These are phyloP conservation scores for Acanthornis magna DNA, from an alignment of 2,797 vertebrate species.

Conservation along the genomic window DNA sequence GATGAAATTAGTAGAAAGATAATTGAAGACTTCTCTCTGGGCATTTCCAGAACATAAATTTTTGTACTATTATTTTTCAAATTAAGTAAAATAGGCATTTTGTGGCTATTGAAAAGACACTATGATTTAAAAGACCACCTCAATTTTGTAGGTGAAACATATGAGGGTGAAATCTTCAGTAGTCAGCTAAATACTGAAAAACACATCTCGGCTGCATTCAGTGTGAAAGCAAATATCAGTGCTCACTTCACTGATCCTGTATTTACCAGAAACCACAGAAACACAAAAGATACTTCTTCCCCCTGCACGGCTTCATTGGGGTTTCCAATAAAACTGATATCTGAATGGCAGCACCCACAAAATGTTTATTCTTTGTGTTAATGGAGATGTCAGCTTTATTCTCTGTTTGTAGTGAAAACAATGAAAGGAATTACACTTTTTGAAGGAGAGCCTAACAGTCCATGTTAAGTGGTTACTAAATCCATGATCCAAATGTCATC, in stretches of 20 bases:
- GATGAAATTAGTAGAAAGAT: not conserved
- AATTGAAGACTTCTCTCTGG: not conserved
- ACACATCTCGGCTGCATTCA: not conserved
- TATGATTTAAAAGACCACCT: not conserved
- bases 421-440: not conserved
- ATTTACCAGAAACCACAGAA: conserved; percentile 38
- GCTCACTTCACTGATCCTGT: conserved; percentile 3
- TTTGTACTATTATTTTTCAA: conserved; percentile 17
- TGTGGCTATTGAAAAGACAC: not conserved
- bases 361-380: conserved; percentile 36
- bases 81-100: not conserved
- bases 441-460: not conserved
- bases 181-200: conserved; percentile 12
- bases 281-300: not conserved
- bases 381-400: conserved; percentile 39
- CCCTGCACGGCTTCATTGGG: not conserved
- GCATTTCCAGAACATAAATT: not conserved
- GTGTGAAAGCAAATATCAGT: conserved; percentile 47
- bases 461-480: not conserved
- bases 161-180: not conserved
- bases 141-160: not conserved
- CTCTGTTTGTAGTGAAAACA: conserved; percentile 11
- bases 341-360: not conserved
- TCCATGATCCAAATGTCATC: not conserved
- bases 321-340: conserved; percentile 42